Percentiles rank a stretch among this genome's conserved stretches.
Conservation (phyloP, 2,113 vertebrate species). For the Dermatemys mawii region DNA sequence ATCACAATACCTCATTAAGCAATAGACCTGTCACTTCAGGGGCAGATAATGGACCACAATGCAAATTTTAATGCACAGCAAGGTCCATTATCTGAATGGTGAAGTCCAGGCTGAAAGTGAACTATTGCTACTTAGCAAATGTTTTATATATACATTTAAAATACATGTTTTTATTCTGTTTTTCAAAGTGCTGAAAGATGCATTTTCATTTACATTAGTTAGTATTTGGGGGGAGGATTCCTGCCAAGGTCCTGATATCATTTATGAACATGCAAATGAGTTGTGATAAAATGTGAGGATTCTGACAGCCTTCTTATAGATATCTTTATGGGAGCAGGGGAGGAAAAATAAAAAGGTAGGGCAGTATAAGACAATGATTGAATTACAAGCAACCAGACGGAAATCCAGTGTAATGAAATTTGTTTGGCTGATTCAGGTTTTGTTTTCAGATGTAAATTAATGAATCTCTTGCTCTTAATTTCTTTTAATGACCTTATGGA, state of each 20-base stretch:
- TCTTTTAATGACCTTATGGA: background rate
- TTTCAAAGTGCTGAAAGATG: background rate
- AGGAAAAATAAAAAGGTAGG: background rate
- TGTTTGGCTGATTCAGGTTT: background rate
- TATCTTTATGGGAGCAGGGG: background rate
- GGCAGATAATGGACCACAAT: slow-evolving; percentile 50
- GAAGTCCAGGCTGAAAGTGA: slow-evolving; percentile 17
- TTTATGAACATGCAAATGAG: slow-evolving; percentile 43
- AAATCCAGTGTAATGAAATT: background rate
- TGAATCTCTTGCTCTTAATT: slow-evolving; percentile 12
- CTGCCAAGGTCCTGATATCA: background rate
- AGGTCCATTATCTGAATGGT: slow-evolving; percentile 28
- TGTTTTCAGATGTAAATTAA: background rate
- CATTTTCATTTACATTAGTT: background rate
- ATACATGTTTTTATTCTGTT: background rate
- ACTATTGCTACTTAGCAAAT: background rate
- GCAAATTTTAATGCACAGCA: slow-evolving; percentile 36
- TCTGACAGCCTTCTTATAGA: slow-evolving; percentile 23
- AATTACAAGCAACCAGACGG: background rate
- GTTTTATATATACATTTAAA: background rate
- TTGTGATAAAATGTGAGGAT: slow-evolving; percentile 1
- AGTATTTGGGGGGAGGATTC: background rate
- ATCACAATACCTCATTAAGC: slow-evolving; percentile 35
- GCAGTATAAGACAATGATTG: background rate
- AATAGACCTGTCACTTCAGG: slow-evolving; percentile 44